Evolutionary conservation across 2,113 vertebrate species (phyloP).

Genomic region (Megalops atlanticus): DNA sequence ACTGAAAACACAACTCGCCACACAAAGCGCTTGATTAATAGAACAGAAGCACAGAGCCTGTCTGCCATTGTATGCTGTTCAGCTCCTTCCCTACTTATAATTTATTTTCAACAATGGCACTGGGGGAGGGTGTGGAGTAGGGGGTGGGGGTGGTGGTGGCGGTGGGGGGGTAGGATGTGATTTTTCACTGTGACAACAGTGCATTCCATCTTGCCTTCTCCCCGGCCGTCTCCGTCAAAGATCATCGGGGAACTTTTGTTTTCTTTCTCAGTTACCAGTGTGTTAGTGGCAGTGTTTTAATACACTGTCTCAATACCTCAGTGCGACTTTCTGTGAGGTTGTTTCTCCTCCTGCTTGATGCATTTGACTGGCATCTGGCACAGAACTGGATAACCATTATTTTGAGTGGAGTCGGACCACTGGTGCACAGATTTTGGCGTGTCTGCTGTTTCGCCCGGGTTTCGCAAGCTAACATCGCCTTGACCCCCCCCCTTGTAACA

Average conservation of each 20-base stretch:
- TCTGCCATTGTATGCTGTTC: neutral
- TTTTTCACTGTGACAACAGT: neutral
- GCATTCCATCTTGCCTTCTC: neutral
- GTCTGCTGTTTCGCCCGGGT: neutral
- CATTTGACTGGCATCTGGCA: neutral
- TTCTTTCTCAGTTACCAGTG: neutral
- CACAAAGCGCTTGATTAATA: slow-evolving; percentile 12
- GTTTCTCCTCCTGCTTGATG: neutral
- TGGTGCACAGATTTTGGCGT: too few species aligned
- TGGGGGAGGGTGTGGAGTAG: neutral
- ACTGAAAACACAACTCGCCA: neutral
- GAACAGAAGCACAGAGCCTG: neutral
- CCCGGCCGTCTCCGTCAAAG: too few species aligned
- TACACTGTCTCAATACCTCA: neutral
- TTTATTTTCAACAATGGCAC: neutral
- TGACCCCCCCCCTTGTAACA: neutral
- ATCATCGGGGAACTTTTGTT: too few species aligned
- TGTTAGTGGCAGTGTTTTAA: neutral
- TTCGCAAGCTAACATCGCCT: neutral
- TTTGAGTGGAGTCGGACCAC: too few species aligned
- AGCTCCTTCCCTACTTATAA: neutral
- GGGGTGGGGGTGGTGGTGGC: too few species aligned
- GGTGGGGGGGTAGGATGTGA: too few species aligned
- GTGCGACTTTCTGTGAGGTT: neutral
- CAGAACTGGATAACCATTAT: neutral